Evolutionary conservation across 1,140 invertebrate genomes (phyloP).

Genomic region (Spodoptera frugiperda): DNA sequence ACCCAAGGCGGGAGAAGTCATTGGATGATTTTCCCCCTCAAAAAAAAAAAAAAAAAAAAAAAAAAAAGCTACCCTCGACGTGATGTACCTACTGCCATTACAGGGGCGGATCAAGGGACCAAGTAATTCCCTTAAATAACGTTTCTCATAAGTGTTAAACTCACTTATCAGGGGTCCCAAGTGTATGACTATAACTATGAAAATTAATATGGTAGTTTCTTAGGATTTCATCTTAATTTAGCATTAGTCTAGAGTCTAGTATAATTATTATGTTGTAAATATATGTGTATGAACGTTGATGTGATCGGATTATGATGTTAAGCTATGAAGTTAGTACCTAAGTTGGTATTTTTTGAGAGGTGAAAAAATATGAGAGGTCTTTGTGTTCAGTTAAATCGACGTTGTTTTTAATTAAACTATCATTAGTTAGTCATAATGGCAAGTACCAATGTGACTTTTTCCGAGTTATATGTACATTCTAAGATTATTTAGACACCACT

Average conservation of each 20-base stretch:
- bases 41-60: no score
- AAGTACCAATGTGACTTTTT: no score
- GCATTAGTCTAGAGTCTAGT: conserved; percentile 23
- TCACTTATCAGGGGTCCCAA: conserved; percentile 52
- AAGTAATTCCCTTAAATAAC: conserved; percentile 23
- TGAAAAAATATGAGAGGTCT: no score
- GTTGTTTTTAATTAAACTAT: no score
- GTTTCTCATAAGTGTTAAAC: conserved; percentile 60
- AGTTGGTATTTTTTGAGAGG: not conserved
- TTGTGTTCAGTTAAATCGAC: no score
- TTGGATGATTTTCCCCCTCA: no score
- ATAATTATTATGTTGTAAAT: conserved; percentile 33
- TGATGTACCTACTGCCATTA: not conserved
- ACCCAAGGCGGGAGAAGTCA: no score
- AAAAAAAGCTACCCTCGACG: not conserved
- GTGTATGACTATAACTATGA: conserved; percentile 30
- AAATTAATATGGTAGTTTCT: conserved; percentile 45
- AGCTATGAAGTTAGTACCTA: not conserved
- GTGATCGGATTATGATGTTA: conserved; percentile 18
- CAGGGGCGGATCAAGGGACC: not conserved
- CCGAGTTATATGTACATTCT: no score
- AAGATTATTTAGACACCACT: no score
- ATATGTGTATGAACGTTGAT: not conserved
- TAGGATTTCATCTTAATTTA: conserved; percentile 49
- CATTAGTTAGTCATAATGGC: no score